Conservation (phyloP, 1,140 invertebrate genomes). For the Diachasma alloeum region DNA sequence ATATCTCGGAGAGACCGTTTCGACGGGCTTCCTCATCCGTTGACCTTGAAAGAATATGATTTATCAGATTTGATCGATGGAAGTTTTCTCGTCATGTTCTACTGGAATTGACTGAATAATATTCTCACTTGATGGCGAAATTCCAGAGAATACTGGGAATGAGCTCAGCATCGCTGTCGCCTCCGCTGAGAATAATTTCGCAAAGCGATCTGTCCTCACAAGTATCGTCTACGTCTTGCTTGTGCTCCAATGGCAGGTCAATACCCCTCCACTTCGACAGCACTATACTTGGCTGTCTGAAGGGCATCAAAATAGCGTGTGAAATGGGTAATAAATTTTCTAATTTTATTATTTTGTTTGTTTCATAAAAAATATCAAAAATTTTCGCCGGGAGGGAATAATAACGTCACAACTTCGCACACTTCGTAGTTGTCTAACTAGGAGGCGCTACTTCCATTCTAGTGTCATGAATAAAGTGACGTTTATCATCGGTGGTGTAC, state of each 20-base stretch:
- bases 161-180: conserved; percentile 40
- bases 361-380: too few relatives aligned
- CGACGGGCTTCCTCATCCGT: conserved; percentile 40
- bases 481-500: too few relatives aligned
- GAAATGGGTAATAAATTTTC: too few relatives aligned
- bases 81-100: too few relatives aligned
- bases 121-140: conserved; percentile 46
- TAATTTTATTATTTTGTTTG: too few relatives aligned
- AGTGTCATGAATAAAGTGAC: too few relatives aligned
- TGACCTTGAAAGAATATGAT: conserved; percentile 42
- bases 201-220: conserved; percentile 57
- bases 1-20: conserved; percentile 50
- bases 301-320: conserved; percentile 2
- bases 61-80: neutral
- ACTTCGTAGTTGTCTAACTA: too few relatives aligned
- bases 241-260: conserved; percentile 54
- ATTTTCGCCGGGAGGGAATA: too few relatives aligned
- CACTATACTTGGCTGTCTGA: conserved; percentile 48
- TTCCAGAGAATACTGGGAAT: conserved; percentile 52
- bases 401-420: too few relatives aligned
- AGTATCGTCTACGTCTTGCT: conserved; percentile 25
- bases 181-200: conserved; percentile 46
- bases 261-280: conserved; percentile 50
- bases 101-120: too few relatives aligned
- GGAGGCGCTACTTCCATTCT: too few relatives aligned